Conservation (phyloP, 1,140 invertebrate genomes). For the Luehdorfia chinensis region DNA sequence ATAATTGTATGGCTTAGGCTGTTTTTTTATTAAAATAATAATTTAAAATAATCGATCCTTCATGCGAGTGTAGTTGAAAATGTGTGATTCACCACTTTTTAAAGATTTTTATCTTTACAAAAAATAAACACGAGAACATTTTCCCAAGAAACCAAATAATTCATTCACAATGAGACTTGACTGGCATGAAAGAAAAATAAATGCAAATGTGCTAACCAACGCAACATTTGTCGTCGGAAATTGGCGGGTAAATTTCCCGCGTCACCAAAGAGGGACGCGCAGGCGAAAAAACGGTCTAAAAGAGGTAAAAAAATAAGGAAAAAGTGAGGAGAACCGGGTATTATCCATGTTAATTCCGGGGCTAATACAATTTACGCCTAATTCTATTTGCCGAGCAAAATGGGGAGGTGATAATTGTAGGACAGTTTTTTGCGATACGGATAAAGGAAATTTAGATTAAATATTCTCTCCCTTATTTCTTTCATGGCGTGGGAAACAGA, state of each 20-base stretch:
- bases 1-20: too few species aligned
- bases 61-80: too few species aligned
- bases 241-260: conserved; percentile 57
- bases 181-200: conserved; percentile 19
- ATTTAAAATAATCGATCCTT: too few species aligned
- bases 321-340: conserved; percentile 47
- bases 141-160: too few species aligned
- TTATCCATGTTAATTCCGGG: conserved; percentile 74
- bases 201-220: conserved; percentile 31
- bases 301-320: conserved; percentile 58
- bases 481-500: conserved; percentile 30
- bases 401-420: conserved; percentile 70
- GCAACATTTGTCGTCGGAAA: conserved; percentile 58
- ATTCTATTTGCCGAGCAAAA: conserved; percentile 73
- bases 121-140: too few species aligned
- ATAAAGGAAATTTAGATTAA: conserved; percentile 32
- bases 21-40: too few species aligned
- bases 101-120: too few species aligned
- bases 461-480: conserved; percentile 23
- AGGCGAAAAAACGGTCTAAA: conserved; percentile 44
- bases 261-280: conserved; percentile 41
- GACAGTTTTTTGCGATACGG: conserved; percentile 56
- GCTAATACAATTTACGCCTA: conserved; percentile 74
- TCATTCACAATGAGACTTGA: too few species aligned
- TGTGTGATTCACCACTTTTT: too few species aligned